These are phyloP conservation scores for Botia kubotai DNA, from an alignment of 2,797 vertebrate genomes.

Conservation along the genomic window DNA sequence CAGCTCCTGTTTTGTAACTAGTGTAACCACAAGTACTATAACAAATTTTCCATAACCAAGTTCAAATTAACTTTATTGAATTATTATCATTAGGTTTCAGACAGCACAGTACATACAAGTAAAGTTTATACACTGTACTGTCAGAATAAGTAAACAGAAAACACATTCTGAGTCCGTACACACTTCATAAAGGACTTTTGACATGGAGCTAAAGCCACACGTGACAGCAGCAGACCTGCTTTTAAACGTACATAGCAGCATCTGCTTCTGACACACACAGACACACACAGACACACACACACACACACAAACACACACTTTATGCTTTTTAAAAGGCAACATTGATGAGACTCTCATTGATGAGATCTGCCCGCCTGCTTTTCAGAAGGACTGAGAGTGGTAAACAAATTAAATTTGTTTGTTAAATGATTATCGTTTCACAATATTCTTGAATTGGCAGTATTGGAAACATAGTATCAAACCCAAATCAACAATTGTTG, in stretches of 20 bases:
- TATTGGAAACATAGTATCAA: background rate
- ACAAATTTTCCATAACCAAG: no score
- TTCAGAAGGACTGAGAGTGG: background rate
- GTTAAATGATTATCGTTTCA: no score
- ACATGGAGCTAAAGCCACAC: background rate
- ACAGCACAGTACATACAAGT: no score
- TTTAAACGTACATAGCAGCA: constrained; percentile 6
- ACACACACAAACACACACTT: background rate
- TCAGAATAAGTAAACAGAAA: constrained; percentile 10
- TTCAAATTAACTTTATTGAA: no score
- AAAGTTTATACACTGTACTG: background rate
- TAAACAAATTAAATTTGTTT: no score
- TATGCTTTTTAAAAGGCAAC: background rate
- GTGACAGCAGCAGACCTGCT: constrained; percentile 43
- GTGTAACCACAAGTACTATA: no score
- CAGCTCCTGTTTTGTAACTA: no score
- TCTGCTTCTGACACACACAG: constrained; percentile 39
- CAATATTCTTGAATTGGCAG: no score
- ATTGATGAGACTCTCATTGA: background rate
- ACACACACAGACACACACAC: background rate
- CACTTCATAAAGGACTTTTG: constrained; percentile 2
- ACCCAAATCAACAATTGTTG: background rate
- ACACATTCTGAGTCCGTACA: background rate
- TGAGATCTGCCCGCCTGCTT: background rate
- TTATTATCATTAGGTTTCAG: no score